Evolutionary conservation across 37 sponge, comb jelly and placozoan species (phyloP).

Genomic region (Cliona cf. orientalis): DNA sequence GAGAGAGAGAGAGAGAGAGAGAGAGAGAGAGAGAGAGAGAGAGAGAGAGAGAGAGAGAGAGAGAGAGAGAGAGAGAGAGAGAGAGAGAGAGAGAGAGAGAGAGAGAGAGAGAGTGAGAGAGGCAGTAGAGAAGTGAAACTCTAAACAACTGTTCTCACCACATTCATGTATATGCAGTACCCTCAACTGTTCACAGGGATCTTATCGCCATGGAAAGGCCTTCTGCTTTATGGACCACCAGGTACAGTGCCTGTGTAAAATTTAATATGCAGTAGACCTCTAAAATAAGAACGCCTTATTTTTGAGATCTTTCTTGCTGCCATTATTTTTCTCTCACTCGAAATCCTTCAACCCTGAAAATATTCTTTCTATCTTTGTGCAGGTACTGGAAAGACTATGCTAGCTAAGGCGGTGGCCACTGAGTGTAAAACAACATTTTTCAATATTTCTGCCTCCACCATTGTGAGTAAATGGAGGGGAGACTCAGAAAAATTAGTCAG

Average conservation of each 20-base stretch:
- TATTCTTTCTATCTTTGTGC: constrained; percentile 5
- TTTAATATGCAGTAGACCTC: not conserved
- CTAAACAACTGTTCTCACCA: not conserved
- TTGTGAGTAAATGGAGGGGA: constrained; percentile 99
- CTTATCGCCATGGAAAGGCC: constrained; percentile 99
- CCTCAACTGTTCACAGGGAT: constrained; percentile 98
- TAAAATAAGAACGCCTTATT: not conserved
- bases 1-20: no score
- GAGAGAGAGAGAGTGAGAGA: not conserved
- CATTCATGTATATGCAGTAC: constrained; percentile 68
- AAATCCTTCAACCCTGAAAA: no score
- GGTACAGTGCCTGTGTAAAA: constrained; percentile 52
- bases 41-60: no score
- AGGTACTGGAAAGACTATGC: constrained; percentile 98
- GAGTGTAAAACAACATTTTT: constrained; percentile 99
- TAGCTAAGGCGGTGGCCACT: constrained; percentile 99
- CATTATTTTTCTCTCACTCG: not conserved
- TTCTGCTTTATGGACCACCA: constrained; percentile 98
- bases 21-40: no score
- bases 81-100: not conserved
- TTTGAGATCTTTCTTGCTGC: not conserved
- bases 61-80: no score
- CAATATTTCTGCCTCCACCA: constrained; percentile 97
- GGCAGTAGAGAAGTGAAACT: not conserved
- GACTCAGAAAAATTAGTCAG: constrained; percentile 98